Conservation (phyloP, 2,888 invertebrate species). For the Melitaea athalia region DNA sequence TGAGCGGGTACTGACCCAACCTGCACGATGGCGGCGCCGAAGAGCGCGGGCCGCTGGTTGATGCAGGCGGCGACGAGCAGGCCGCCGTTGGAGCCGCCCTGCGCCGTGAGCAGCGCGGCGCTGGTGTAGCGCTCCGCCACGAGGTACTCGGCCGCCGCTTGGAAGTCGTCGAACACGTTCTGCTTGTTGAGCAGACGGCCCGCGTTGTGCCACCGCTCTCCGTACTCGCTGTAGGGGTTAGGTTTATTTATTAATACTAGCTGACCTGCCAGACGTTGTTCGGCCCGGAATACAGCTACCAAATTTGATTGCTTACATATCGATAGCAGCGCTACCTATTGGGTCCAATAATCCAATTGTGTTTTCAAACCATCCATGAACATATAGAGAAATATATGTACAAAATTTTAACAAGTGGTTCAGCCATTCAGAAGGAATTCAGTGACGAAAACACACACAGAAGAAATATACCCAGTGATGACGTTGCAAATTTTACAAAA, state of each 20-base stretch:
- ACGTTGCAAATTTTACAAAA: too few relatives aligned
- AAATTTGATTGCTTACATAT: too few relatives aligned
- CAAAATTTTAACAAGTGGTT: too few relatives aligned
- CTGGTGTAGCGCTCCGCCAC: conserved; percentile 90
- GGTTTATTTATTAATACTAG: not conserved
- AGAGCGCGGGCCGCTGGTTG: conserved; percentile 97
- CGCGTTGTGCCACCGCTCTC: conserved; percentile 97
- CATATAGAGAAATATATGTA: too few relatives aligned
- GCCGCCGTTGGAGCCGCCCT: conserved; percentile 99
- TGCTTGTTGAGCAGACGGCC: conserved; percentile 96
- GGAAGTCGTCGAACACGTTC: conserved; percentile 98
- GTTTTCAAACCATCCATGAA: too few relatives aligned
- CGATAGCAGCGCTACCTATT: too few relatives aligned
- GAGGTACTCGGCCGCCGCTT: conserved; percentile 94
- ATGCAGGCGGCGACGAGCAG: conserved; percentile 96
- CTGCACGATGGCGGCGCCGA: conserved; percentile 95
- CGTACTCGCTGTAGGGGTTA: conserved; percentile 90
- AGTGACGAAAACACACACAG: too few relatives aligned
- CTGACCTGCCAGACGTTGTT: not conserved
- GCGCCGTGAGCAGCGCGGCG: conserved; percentile 89
- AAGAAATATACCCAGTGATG: too few relatives aligned
- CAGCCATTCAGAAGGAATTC: too few relatives aligned
- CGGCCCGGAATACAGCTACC: too few relatives aligned
- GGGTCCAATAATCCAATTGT: too few relatives aligned
- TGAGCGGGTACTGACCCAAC: conserved; percentile 88